These are phyloP conservation scores for Holotrichia oblita DNA, from an alignment of 1,140 invertebrate species.

Conservation along the genomic window DNA sequence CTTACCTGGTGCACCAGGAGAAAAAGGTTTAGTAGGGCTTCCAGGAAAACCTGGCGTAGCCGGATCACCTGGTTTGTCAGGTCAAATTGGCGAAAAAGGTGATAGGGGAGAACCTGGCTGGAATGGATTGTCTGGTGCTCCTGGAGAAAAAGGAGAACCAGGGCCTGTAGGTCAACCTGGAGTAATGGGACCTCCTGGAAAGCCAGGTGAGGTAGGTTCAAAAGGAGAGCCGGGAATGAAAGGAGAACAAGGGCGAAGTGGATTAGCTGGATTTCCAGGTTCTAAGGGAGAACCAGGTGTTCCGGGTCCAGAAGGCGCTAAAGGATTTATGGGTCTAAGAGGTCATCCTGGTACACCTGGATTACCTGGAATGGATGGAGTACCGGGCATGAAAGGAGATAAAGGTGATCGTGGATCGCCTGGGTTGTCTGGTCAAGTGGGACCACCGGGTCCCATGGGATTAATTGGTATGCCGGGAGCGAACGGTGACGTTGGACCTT, in stretches of 20 bases:
- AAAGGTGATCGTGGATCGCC: constrained; percentile 67
- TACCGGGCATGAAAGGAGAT: constrained; percentile 73
- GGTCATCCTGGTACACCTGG: constrained; percentile 69
- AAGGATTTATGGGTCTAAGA: constrained; percentile 71
- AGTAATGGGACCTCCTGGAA: constrained; percentile 66
- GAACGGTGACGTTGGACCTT: constrained; percentile 67
- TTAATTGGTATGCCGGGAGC: constrained; percentile 61
- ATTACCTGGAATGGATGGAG: constrained; percentile 67
- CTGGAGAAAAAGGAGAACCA: constrained; percentile 71
- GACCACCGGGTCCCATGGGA: constrained; percentile 66
- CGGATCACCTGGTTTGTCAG: constrained; percentile 65
- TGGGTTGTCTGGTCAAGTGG: constrained; percentile 65
- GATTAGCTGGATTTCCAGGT: constrained; percentile 77
- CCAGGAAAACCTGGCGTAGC: constrained; percentile 68
- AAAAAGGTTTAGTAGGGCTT: constrained; percentile 78
- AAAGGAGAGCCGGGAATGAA: constrained; percentile 72
- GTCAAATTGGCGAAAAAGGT: constrained; percentile 70
- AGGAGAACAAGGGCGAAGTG: constrained; percentile 71
- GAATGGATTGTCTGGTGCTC: constrained; percentile 70
- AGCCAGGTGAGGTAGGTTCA: constrained; percentile 69
- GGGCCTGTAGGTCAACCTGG: constrained; percentile 69
- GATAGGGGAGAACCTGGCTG: constrained; percentile 69
- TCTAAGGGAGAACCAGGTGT: constrained; percentile 75
- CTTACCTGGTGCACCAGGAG: constrained; percentile 70
- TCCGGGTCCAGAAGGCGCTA: constrained; percentile 69